Percentiles rank a stretch among this genome's conserved stretches.
Conservation (phyloP, 2,113 vertebrate species). For the Phoenicopterus ruber region DNA sequence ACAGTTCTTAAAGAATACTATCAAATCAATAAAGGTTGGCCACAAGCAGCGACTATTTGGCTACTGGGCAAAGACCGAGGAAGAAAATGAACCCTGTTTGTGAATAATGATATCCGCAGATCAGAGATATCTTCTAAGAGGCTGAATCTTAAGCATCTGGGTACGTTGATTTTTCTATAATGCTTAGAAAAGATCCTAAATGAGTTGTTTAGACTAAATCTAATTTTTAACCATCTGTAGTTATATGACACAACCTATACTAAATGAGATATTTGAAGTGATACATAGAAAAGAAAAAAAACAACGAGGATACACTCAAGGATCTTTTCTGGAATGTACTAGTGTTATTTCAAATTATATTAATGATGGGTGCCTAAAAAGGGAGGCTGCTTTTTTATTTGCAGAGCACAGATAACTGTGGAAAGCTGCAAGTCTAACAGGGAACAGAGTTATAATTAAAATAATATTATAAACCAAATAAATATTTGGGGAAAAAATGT, state of each 20-base stretch:
- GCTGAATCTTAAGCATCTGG: not conserved
- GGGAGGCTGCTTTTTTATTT: not conserved
- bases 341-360: not conserved
- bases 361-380: not conserved
- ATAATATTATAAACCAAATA: not conserved
- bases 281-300: not conserved
- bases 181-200: not conserved
- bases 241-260: not conserved
- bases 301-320: not conserved
- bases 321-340: not conserved
- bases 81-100: not conserved
- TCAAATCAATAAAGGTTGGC: not conserved
- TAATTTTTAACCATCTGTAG: not conserved
- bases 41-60: not conserved
- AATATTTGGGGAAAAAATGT: rapidly evolving
- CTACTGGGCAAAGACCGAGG: not conserved
- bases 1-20: not conserved
- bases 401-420: not conserved
- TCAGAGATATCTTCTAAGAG: not conserved
- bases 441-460: not conserved
- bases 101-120: not conserved
- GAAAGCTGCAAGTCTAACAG: not conserved
- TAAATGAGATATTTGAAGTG: not conserved
- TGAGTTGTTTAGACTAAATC: not conserved
- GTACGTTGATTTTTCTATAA: not conserved